Conservation (phyloP, 2,888 invertebrate species). For the Mellilla xanthometata region DNA sequence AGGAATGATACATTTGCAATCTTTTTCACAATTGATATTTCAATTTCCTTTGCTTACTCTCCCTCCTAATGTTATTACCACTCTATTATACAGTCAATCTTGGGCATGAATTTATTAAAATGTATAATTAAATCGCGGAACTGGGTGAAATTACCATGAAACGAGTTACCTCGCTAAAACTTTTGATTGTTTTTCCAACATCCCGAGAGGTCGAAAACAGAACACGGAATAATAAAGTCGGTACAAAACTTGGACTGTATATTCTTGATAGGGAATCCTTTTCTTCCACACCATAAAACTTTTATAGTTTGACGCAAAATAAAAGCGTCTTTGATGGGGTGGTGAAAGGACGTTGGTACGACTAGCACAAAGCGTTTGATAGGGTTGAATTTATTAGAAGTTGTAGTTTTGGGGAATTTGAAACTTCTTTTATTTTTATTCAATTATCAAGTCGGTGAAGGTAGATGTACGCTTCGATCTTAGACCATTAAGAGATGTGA, state of each 20-base stretch:
- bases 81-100: slow-evolving; percentile 16
- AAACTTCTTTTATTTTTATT: too few relatives aligned
- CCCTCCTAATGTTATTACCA: too few relatives aligned
- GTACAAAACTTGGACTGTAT: slow-evolving; percentile 65
- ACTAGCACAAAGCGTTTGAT: too few relatives aligned
- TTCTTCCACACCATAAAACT: slow-evolving; percentile 77
- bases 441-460: too few relatives aligned
- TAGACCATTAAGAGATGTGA: too few relatives aligned
- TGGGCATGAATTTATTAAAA: slow-evolving; percentile 21
- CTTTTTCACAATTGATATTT: too few relatives aligned
- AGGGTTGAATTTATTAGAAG: too few relatives aligned
- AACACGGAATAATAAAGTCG: slow-evolving; percentile 43
- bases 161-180: slow-evolving; percentile 26
- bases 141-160: slow-evolving; percentile 26
- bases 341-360: too few relatives aligned
- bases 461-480: too few relatives aligned
- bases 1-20: too few relatives aligned
- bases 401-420: too few relatives aligned
- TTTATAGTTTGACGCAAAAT: slow-evolving; percentile 56
- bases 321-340: slow-evolving; percentile 4
- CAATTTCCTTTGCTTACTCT: not conserved
- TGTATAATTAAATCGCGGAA: slow-evolving; percentile 17
- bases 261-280: slow-evolving; percentile 70
- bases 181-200: slow-evolving; percentile 34
- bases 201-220: slow-evolving; percentile 30